Percentiles rank a stretch among this genome's conserved stretches.
Conservation (phyloP, 2,888 invertebrate genomes). For the Leptopilina myrica region DNA sequence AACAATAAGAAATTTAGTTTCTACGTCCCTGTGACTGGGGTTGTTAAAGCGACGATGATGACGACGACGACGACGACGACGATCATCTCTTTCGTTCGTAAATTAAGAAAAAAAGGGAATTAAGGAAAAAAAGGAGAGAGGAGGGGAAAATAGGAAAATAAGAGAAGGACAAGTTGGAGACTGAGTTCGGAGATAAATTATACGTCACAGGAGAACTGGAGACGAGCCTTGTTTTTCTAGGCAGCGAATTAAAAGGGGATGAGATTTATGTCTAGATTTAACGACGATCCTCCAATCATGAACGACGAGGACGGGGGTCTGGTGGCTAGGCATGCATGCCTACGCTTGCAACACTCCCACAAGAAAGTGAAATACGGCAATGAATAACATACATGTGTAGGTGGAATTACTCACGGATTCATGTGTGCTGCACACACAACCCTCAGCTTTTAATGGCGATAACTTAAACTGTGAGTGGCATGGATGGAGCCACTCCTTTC, state of each 20-base stretch:
- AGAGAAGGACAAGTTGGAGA: slow-evolving; percentile 37
- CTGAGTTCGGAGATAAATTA: slow-evolving; percentile 60
- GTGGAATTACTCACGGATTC: slow-evolving; percentile 33
- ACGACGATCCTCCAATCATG: slow-evolving; percentile 58
- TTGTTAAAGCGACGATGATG: too few species aligned
- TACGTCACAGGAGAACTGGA: slow-evolving; percentile 52
- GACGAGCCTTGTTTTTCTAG: slow-evolving; percentile 60
- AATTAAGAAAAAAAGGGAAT: too few species aligned
- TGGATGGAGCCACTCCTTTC: slow-evolving; percentile 37
- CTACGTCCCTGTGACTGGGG: too few species aligned
- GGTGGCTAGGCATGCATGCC: slow-evolving; percentile 39
- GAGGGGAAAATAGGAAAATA: slow-evolving; percentile 38
- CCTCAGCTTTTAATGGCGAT: slow-evolving; percentile 39
- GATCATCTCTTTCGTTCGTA: too few species aligned
- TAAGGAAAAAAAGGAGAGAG: slow-evolving; percentile 12
- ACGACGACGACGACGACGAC: too few species aligned
- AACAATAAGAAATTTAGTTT: too few species aligned
- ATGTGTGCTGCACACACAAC: slow-evolving; percentile 13
- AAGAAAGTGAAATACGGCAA: slow-evolving; percentile 53
- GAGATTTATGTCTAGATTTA: slow-evolving; percentile 63
- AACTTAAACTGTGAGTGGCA: slow-evolving; percentile 38
- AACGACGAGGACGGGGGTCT: slow-evolving; percentile 9
- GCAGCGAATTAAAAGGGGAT: slow-evolving; percentile 59
- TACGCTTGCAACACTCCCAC: slow-evolving; percentile 41
- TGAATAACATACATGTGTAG: slow-evolving; percentile 41